These are phyloP conservation scores for Leptonema lineaticorne DNA, from an alignment of 1,140 invertebrate genomes.

Conservation along the genomic window DNA sequence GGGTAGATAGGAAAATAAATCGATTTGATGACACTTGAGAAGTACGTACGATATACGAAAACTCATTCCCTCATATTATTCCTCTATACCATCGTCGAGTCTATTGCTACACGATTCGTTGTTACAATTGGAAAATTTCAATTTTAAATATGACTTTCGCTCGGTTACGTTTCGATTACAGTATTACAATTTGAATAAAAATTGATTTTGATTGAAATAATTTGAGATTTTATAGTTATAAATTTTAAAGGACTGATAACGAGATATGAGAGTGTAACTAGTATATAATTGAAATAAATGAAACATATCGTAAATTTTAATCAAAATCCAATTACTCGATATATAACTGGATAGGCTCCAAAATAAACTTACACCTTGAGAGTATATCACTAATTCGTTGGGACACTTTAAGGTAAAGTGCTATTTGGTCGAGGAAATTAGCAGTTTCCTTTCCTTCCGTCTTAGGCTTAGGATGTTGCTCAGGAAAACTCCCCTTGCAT, in stretches of 20 bases:
- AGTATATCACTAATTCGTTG: constrained; percentile 2
- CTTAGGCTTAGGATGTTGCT: constrained; percentile 23
- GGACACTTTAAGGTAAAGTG: constrained; percentile 28
- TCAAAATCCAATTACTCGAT: constrained; percentile 9
- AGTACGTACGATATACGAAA: not conserved
- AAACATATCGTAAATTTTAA: constrained; percentile 8
- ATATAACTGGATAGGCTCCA: not conserved
- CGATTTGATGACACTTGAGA: constrained; percentile 20
- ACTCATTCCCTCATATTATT: not conserved
- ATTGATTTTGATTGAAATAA: too few species aligned
- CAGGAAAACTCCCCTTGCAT: constrained; percentile 1
- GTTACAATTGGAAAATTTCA: not conserved
- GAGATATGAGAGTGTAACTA: too few species aligned
- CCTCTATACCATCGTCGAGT: too few species aligned
- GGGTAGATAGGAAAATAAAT: constrained; percentile 26
- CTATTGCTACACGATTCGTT: too few species aligned
- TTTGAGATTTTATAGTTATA: too few species aligned
- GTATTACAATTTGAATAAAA: too few species aligned
- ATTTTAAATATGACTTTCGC: not conserved
- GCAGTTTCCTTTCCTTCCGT: constrained; percentile 28
- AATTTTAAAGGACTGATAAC: too few species aligned
- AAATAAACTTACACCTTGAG: constrained; percentile 1
- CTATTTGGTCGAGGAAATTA: constrained; percentile 34
- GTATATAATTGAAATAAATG: not conserved
- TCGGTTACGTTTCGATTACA: not conserved